Percentiles rank a stretch among this genome's conserved stretches.
Evolutionary conservation across 1,140 invertebrate species (phyloP).

Genomic region (Pachyrhynchus sulphureomaculatus): DNA sequence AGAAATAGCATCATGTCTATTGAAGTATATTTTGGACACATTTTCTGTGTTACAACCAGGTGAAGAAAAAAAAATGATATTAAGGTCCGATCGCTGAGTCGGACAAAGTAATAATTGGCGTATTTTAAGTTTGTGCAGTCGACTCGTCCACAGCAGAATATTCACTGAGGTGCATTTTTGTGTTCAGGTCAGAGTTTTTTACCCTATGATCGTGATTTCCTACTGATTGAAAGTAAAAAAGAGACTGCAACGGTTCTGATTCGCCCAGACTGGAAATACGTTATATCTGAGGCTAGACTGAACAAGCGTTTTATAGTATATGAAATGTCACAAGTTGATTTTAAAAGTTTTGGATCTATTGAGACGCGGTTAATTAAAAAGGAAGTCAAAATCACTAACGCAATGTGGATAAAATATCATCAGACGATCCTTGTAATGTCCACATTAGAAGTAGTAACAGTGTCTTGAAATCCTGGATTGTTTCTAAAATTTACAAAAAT

Average conservation of each 20-base stretch:
- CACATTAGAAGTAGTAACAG: too few species aligned
- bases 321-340: background rate
- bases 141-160: background rate
- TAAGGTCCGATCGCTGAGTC: conserved; percentile 1
- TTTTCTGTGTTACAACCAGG: background rate
- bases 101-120: conserved; percentile 6
- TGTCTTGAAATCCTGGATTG: too few species aligned
- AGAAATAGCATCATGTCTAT: conserved; percentile 11
- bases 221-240: background rate
- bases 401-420: background rate
- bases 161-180: conserved; percentile 1
- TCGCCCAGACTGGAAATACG: background rate
- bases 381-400: background rate
- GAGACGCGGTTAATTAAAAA: background rate
- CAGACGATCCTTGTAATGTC: too few species aligned
- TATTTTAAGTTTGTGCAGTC: background rate
- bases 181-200: background rate
- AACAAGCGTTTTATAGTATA: background rate
- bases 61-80: conserved; percentile 15
- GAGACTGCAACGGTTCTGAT: background rate
- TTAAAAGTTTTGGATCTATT: background rate
- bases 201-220: conserved; percentile 9
- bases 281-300: background rate
- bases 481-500: too few species aligned
- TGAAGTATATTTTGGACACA: conserved; percentile 5